A percentile compares a stretch with the other conserved stretches of the same genome.
Conservation (phyloP, 2,888 invertebrate species). For the Sinelater perroti region DNA sequence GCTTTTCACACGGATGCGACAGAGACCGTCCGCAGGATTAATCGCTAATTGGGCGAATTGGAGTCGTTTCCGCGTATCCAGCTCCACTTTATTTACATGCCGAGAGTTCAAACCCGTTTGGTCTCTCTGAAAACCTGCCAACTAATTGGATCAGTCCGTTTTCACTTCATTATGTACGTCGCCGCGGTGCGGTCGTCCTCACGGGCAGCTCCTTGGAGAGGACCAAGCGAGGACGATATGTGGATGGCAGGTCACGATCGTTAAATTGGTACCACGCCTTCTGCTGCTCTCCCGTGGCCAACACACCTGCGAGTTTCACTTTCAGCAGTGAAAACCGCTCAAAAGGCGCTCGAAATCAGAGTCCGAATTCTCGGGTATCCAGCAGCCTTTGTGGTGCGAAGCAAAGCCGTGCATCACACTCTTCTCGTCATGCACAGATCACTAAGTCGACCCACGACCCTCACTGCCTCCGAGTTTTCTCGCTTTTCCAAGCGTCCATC, state of each 20-base stretch:
- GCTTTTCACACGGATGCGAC: slow-evolving; percentile 7
- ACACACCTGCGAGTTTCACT: slow-evolving; percentile 38
- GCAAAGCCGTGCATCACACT: too few species aligned
- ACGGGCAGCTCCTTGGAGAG: too few species aligned
- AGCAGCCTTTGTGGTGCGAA: too few species aligned
- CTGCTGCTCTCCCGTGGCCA: slow-evolving; percentile 29
- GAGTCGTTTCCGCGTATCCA: slow-evolving; percentile 27
- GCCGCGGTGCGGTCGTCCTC: slow-evolving; percentile 5
- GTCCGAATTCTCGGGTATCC: neutral
- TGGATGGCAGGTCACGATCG: slow-evolving; percentile 38
- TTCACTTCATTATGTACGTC: slow-evolving; percentile 29
- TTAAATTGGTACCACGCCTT: slow-evolving; percentile 43
- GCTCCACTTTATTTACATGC: slow-evolving; percentile 35
- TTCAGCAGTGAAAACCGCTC: slow-evolving; percentile 10
- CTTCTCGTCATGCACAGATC: too few species aligned
- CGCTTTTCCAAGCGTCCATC: too few species aligned
- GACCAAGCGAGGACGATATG: too few species aligned
- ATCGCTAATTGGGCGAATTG: slow-evolving; percentile 12
- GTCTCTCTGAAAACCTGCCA: slow-evolving; percentile 28
- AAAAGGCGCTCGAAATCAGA: neutral
- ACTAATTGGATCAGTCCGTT: slow-evolving; percentile 33
- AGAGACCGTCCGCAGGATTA: slow-evolving; percentile 6
- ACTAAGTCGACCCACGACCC: too few species aligned
- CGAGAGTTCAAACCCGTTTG: slow-evolving; percentile 26
- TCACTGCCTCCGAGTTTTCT: too few species aligned